Evolutionary conservation across 2,888 invertebrate species (phyloP).

Genomic region (Matsumyia berberina): DNA sequence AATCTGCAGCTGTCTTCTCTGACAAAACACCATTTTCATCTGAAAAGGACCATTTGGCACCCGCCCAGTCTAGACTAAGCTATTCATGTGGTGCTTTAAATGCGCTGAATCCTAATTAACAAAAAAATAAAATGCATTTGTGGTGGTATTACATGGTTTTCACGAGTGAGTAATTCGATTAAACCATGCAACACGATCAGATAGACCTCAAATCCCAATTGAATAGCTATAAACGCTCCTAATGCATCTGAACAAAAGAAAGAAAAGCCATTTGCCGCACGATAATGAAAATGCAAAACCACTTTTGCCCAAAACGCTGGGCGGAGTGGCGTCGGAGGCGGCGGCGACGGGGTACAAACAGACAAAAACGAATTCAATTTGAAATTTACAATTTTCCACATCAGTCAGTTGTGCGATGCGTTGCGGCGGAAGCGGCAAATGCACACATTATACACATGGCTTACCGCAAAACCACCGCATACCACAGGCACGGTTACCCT

Average conservation of each 20-base stretch:
- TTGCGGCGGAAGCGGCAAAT: conserved; percentile 52
- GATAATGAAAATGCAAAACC: conserved; percentile 44
- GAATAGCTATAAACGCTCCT: conserved; percentile 2
- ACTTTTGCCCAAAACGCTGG: conserved; percentile 34
- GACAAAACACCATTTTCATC: no score
- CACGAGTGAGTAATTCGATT: conserved; percentile 33
- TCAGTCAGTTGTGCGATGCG: conserved; percentile 62
- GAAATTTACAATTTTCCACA: conserved; percentile 71
- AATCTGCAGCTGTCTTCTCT: no score
- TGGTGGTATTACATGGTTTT: conserved; percentile 22
- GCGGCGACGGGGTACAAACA: conserved; percentile 27
- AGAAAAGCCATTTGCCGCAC: conserved; percentile 23
- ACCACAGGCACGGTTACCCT: conserved; percentile 2
- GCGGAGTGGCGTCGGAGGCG: neutral
- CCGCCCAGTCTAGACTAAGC: no score
- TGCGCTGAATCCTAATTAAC: conserved; percentile 7
- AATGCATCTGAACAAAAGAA: conserved; percentile 31
- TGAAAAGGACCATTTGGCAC: no score
- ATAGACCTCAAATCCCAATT: conserved; percentile 6
- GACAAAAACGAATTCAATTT: conserved; percentile 65
- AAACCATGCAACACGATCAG: neutral
- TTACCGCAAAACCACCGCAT: conserved; percentile 51
- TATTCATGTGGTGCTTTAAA: no score
- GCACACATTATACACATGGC: conserved; percentile 66
- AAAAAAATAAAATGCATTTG: conserved; percentile 23